phyloP scores from a whole-genome alignment of 2,888 invertebrate genomes.

The Philopedon plagiatum region DNA sequence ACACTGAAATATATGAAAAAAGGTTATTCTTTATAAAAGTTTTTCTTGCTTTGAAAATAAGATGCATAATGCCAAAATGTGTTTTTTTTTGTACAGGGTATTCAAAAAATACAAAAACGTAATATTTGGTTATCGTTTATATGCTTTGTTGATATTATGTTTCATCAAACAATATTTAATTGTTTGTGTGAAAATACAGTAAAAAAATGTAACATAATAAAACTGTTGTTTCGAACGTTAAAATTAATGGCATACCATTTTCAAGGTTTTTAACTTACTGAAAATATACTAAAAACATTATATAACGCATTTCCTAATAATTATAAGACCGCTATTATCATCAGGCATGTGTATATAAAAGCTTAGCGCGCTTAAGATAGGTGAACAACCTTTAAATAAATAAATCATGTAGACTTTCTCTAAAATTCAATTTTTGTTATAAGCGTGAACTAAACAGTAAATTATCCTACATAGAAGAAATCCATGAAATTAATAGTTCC shows the following conservation, averaged over 20 bases:
- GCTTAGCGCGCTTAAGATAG: constrained; percentile 9
- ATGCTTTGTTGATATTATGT: no score
- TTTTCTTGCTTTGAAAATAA: no score
- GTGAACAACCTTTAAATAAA: constrained; percentile 38
- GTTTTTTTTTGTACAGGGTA: no score
- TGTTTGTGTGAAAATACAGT: no score
- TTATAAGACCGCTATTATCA: constrained; percentile 16
- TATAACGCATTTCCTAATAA: constrained; percentile 17
- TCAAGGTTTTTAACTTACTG: not conserved
- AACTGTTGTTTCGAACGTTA: not conserved
- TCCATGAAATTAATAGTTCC: no score
- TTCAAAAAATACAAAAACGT: no score
- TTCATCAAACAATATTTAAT: no score
- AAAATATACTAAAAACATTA: constrained; percentile 8
- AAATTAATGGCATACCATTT: no score
- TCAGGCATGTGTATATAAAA: constrained; percentile 10
- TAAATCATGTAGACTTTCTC: constrained; percentile 35
- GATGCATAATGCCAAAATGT: no score
- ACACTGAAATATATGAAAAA: no score
- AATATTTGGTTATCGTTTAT: no score
- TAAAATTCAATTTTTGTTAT: constrained; percentile 12
- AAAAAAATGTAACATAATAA: not conserved
- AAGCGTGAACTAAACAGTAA: not conserved
- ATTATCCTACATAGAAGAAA: not conserved
- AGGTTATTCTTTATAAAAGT: no score